A percentile compares a stretch with the other conserved stretches of the same genome.
Conservation (phyloP, 37 sponge, comb jelly and placozoan species). For the Aphrocallistes beatrix region DNA sequence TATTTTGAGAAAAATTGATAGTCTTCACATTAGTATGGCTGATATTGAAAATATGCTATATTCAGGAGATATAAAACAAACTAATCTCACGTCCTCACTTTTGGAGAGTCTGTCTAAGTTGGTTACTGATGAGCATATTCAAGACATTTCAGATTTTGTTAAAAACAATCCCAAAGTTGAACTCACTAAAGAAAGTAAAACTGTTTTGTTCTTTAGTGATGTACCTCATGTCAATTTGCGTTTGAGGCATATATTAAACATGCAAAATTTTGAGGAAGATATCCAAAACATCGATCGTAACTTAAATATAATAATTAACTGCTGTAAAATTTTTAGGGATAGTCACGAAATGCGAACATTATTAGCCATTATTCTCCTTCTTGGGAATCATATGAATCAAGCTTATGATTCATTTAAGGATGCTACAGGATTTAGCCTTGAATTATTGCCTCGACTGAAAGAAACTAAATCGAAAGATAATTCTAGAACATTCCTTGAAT, state of each 20-base stretch:
- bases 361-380: background rate
- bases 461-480: background rate
- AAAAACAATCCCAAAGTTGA: background rate
- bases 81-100: background rate
- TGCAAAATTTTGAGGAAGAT: conserved; percentile 13
- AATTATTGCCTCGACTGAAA: background rate
- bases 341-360: background rate
- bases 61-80: background rate
- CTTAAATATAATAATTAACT: background rate
- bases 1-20: background rate
- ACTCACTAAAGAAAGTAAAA: background rate
- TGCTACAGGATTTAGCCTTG: background rate
- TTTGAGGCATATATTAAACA: background rate
- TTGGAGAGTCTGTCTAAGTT: conserved; percentile 3
- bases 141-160: background rate
- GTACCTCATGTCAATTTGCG: background rate
- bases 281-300: background rate
- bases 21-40: background rate
- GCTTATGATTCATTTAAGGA: background rate
- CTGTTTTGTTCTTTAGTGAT: background rate
- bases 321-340: background rate
- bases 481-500: background rate
- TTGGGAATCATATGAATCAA: conserved; percentile 15
- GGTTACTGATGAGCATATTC: background rate
- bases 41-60: background rate